phyloP scores from a whole-genome alignment of 1,140 invertebrate species.

The Zaprionus gabonicus region DNA sequence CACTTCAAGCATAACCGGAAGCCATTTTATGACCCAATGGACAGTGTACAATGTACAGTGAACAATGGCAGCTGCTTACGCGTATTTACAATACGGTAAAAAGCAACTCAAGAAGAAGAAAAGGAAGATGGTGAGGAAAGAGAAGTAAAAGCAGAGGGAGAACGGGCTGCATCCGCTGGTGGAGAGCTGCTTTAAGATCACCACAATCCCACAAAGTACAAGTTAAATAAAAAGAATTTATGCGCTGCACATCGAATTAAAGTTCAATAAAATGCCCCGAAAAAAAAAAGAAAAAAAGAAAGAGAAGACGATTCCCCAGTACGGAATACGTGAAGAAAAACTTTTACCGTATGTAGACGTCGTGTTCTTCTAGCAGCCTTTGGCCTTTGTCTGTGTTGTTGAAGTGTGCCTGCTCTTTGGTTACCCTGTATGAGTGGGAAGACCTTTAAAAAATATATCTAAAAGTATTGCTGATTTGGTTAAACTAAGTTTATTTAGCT shows the following conservation, averaged over 20 bases:
- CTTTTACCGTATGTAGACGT: constrained; percentile 31
- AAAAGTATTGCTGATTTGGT: background rate
- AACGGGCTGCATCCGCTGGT: constrained; percentile 51
- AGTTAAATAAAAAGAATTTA: constrained; percentile 74
- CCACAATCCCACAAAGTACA: constrained; percentile 57
- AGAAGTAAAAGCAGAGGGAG: background rate
- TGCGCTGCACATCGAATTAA: constrained; percentile 71
- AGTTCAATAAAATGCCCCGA: constrained; percentile 67
- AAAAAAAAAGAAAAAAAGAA: constrained; percentile 24
- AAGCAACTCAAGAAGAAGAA: background rate
- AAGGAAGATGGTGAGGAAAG: constrained; percentile 19
- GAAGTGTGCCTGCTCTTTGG: background rate
- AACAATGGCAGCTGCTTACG: constrained; percentile 41
- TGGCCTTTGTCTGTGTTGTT: constrained; percentile 36
- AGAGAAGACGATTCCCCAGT: constrained; percentile 19
- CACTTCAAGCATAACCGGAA: constrained; percentile 83
- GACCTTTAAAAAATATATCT: background rate
- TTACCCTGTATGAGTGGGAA: background rate
- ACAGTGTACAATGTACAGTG: constrained; percentile 57
- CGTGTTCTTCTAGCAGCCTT: constrained; percentile 8
- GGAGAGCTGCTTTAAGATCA: constrained; percentile 25
- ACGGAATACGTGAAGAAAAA: constrained; percentile 15
- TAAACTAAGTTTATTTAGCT: constrained; percentile 28
- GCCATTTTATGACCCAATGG: constrained; percentile 83
- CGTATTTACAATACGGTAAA: constrained; percentile 45